Percentiles rank a stretch among this genome's conserved stretches.
phyloP scores from a whole-genome alignment of 2,888 invertebrate genomes.

The Drosophila melanosoma region DNA sequence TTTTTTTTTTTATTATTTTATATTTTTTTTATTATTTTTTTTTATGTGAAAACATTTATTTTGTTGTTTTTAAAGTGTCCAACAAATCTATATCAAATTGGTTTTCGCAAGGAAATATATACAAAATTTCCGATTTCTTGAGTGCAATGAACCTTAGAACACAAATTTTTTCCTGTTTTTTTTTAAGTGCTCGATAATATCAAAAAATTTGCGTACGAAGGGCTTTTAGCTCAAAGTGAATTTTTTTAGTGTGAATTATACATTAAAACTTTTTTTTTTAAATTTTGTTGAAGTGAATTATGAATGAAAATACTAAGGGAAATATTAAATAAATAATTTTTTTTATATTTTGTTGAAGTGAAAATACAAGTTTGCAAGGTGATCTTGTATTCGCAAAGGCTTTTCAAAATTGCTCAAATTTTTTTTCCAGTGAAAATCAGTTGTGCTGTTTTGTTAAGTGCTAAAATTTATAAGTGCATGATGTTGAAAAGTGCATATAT shows the following conservation, averaged over 20 bases:
- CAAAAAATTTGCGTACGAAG: slow-evolving; percentile 1
- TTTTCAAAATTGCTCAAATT: background rate
- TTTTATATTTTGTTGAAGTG: background rate
- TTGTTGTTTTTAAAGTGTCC: slow-evolving; percentile 22
- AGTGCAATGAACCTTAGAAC: slow-evolving; percentile 20
- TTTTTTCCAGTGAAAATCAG: background rate
- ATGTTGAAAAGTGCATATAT: background rate
- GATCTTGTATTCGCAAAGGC: background rate
- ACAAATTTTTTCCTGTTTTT: slow-evolving; percentile 14
- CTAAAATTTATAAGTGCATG: slow-evolving; percentile 10
- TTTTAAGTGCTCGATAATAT: slow-evolving; percentile 23
- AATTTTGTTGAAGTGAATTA: slow-evolving; percentile 37
- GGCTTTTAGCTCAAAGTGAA: slow-evolving; percentile 1
- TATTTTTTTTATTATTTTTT: slow-evolving; percentile 30
- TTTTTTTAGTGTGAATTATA: slow-evolving; percentile 1
- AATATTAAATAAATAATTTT: background rate
- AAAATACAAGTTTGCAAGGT: background rate
- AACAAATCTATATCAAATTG: slow-evolving; percentile 1
- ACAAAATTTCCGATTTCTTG: slow-evolving; percentile 14
- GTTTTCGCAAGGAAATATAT: slow-evolving; percentile 13
- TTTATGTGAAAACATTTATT: slow-evolving; percentile 27
- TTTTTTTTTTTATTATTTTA: background rate
- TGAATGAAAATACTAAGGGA: background rate
- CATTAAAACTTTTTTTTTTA: background rate
- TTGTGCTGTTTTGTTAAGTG: slow-evolving; percentile 25